Percentiles rank a stretch among this genome's conserved stretches.
These are phyloP conservation scores for Aphaenogaster ashmeadi DNA, from an alignment of 1,140 invertebrate species.

Conservation along the genomic window DNA sequence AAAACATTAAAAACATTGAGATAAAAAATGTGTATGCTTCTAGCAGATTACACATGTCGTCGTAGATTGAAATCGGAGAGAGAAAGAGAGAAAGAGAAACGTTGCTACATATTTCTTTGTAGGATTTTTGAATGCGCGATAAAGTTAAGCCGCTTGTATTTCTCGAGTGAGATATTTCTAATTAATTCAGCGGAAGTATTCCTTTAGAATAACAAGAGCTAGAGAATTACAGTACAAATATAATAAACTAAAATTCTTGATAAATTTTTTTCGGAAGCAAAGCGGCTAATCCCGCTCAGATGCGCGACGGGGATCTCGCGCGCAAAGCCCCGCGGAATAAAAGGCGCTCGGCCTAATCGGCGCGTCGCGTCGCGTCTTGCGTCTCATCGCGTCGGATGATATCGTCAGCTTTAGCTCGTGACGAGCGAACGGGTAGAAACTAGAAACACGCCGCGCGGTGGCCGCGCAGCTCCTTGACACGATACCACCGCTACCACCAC, in stretches of 20 bases:
- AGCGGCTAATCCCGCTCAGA: neutral
- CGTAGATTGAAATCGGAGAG: neutral
- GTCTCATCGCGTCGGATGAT: neutral
- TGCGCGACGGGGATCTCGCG: neutral
- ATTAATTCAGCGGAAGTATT: neutral
- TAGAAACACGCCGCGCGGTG: neutral
- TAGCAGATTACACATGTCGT: neutral
- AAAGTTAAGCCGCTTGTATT: neutral
- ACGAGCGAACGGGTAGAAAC: constrained; percentile 34
- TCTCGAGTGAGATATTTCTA: constrained; percentile 6
- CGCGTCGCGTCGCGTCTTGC: neutral
- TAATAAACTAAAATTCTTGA: neutral
- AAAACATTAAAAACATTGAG: constrained; percentile 6
- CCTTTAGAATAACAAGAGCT: neutral
- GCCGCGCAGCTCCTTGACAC: constrained; percentile 72
- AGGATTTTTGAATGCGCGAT: neutral
- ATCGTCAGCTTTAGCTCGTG: constrained; percentile 48
- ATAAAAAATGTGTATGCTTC: neutral
- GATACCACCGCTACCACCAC: constrained; percentile 61
- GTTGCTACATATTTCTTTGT: neutral
- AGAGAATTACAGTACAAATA: neutral
- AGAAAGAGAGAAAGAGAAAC: neutral
- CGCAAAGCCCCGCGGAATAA: neutral
- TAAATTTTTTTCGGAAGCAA: neutral
- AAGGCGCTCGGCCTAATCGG: neutral